phyloP scores from a whole-genome alignment of 2,113 vertebrate species.

The Mandrillus leucophaeus region DNA sequence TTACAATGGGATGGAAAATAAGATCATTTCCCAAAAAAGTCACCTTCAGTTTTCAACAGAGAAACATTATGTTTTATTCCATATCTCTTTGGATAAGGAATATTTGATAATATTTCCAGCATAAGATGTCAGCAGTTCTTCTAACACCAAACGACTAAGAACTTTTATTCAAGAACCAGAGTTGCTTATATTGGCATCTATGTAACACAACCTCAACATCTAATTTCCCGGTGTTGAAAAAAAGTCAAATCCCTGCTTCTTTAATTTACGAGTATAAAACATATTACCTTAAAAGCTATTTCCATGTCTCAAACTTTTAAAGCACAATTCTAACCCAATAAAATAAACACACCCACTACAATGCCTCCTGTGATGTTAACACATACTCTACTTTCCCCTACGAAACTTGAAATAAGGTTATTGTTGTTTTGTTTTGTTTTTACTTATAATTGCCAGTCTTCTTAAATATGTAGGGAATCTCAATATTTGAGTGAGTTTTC shows the following conservation, averaged over 20 bases:
- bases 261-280: constrained; percentile 52
- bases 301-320: constrained; percentile 46
- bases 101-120: constrained; percentile 8
- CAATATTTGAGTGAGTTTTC: constrained; percentile 29
- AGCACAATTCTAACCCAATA: constrained; percentile 48
- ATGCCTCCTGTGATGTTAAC: not conserved
- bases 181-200: constrained; percentile 43
- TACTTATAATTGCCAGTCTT: not conserved
- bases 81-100: not conserved
- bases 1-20: constrained; percentile 35
- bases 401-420: not conserved
- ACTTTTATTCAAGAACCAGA: constrained; percentile 39
- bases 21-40: not conserved
- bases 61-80: constrained; percentile 20
- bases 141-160: not conserved
- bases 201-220: constrained; percentile 34
- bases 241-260: constrained; percentile 34
- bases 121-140: constrained; percentile 24
- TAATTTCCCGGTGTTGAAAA: constrained; percentile 45
- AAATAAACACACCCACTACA: constrained; percentile 23
- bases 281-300: constrained; percentile 51
- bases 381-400: not conserved
- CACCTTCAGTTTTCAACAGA: constrained; percentile 42
- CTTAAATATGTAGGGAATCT: not conserved
- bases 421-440: not conserved